Base-by-base conservation (phyloP, 2,113 vertebrate genomes). In the Vicugna pacos region DNA sequence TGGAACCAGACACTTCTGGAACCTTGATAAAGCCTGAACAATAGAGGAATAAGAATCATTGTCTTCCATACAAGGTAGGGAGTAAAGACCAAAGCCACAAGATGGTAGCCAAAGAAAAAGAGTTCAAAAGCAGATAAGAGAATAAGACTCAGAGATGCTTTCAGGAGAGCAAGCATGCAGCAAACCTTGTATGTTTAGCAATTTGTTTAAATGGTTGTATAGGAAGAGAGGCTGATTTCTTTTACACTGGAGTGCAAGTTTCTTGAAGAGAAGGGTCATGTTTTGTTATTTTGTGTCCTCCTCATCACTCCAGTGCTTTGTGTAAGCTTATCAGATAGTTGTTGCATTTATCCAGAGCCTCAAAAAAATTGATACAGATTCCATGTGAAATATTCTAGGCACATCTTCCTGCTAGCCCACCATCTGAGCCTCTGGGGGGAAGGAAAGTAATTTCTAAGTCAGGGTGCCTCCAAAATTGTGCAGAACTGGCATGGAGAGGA, bases 371-470 rank as follows among this genome's bases (percentile, higher is more conserved):
- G 48, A 70, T 83, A 64, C 15, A 87, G 28, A 62, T 30, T 85
- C 38, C 42, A 2, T 24, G 72, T 83, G 81, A 94, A 75, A 58
- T 62, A 82, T 60, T 82, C 35, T 54, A 69, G 46, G 73, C 72
- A 8, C 69, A 54, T 89, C 48, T 96, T 79, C 50, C 4, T 42
- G 22, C 46, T 82, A 54, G 42, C 42, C 42, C 54, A 73, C 89
- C 92, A 54, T 93, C 70, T 67, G 89, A 80, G 24, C 76, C 77
- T 89, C 69, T 79, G 38, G 64, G 90, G 85, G 60, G 20, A 60
- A 67, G 60, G 84, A 83, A 96, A 93, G 89, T 96, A 95, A 93
- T 87, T 35, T 96, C 84, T 89, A 0, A 92, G 83, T 95, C 82
- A 92, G 0, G 0, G 32, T 67, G 85, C 89, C 89, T 86, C 96